These are phyloP conservation scores for Gryllus bimaculatus DNA, from an alignment of 1,140 invertebrate genomes.

Conservation along the genomic window DNA sequence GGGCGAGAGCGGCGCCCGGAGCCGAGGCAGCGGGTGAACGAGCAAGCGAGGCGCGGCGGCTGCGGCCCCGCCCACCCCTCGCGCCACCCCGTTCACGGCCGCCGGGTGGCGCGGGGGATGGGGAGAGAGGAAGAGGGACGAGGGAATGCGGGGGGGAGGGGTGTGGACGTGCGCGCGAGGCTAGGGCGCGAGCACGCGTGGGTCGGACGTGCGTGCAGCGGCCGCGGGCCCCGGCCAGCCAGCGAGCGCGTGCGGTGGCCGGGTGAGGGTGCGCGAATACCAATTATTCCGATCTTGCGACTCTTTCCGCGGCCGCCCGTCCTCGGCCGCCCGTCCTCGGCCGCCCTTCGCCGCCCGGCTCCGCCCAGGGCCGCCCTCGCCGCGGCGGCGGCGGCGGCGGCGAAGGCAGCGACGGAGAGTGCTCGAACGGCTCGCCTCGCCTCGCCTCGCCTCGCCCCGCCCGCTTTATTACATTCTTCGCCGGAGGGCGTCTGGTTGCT, in stretches of 20 bases:
- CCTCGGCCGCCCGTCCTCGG: no score
- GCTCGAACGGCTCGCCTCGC: no score
- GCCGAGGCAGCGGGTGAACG: not conserved
- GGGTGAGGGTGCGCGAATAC: not conserved
- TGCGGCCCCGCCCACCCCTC: not conserved
- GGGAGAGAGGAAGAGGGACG: not conserved
- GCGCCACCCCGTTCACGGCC: not conserved
- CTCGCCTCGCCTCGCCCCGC: not conserved
- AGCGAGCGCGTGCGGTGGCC: no score
- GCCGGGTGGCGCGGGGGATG: no score
- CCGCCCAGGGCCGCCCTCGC: no score
- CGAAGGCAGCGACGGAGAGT: no score
- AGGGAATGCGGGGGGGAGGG: no score
- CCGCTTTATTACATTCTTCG: not conserved
- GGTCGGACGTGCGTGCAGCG: no score
- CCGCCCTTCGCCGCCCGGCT: no score
- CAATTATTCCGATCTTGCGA: not conserved
- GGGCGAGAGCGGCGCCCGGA: not conserved
- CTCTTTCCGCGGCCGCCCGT: not conserved
- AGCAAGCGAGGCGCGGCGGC: not conserved
- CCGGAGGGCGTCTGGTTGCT: not conserved
- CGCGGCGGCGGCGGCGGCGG: no score
- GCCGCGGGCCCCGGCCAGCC: no score
- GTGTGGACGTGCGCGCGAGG: no score
- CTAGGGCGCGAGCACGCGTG: not conserved